These are phyloP conservation scores for Ormyrus pomaceus DNA, from an alignment of 2,888 invertebrate genomes.

Conservation along the genomic window DNA sequence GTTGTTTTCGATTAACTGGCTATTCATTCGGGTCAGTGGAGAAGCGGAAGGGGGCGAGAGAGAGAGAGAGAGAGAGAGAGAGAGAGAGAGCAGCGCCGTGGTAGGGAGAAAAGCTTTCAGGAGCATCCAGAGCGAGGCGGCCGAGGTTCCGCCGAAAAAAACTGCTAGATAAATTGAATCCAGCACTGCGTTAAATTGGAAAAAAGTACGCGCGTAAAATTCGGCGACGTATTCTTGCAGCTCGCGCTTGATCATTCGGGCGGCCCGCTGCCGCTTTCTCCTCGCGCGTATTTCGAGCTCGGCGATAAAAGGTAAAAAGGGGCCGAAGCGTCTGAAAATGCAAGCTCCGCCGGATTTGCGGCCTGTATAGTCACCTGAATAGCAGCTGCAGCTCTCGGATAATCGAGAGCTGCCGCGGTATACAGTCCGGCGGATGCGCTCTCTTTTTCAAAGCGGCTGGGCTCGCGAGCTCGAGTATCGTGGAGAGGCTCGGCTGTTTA, in stretches of 20 bases:
- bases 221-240: slow-evolving; percentile 32
- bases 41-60: slow-evolving; percentile 17
- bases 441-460: slow-evolving; percentile 11
- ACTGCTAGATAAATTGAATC: slow-evolving; percentile 50
- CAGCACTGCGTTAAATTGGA: slow-evolving; percentile 55
- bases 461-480: neutral
- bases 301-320: neutral
- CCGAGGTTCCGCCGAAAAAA: neutral
- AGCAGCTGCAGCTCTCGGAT: slow-evolving; percentile 10
- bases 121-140: neutral
- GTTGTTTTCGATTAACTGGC: slow-evolving; percentile 52
- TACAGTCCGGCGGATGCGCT: neutral
- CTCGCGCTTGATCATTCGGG: slow-evolving; percentile 30
- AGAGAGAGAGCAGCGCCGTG: neutral
- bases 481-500: slow-evolving; percentile 16
- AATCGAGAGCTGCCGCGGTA: slow-evolving; percentile 16
- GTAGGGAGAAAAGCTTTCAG: neutral
- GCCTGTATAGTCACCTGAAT: neutral
- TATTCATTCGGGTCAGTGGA: slow-evolving; percentile 50
- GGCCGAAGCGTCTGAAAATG: slow-evolving; percentile 19
- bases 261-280: neutral
- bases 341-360: slow-evolving; percentile 21
- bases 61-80: neutral
- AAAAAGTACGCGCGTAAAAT: slow-evolving; percentile 42
- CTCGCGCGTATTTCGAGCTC: slow-evolving; percentile 24